Evolutionary conservation across 2,888 invertebrate genomes (phyloP).

Genomic region (Pristionchus entomophagus): DNA sequence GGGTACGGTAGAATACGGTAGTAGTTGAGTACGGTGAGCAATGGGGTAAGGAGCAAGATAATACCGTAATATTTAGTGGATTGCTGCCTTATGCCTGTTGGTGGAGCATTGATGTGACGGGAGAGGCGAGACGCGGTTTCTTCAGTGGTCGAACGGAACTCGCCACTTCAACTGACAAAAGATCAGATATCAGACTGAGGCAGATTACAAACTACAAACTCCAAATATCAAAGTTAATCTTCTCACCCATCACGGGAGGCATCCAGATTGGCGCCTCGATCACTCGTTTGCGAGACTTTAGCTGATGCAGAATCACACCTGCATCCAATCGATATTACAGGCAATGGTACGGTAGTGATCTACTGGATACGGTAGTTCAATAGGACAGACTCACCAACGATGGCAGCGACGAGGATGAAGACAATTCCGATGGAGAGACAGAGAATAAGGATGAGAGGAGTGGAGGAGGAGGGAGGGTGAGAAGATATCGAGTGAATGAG

Average conservation of each 20-base stretch:
- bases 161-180: background rate
- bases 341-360: background rate
- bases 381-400: background rate
- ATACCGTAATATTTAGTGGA: background rate
- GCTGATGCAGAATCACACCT: background rate
- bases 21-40: background rate
- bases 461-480: background rate
- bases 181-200: background rate
- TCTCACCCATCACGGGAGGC: background rate
- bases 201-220: background rate
- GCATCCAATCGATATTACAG: background rate
- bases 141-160: background rate
- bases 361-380: background rate
- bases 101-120: background rate
- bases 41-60: background rate
- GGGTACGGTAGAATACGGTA: background rate
- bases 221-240: background rate
- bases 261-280: constrained; percentile 4
- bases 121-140: background rate
- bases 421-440: background rate
- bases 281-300: background rate
- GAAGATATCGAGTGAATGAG: background rate
- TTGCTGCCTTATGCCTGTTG: background rate
- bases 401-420: background rate
- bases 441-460: background rate